Conservation (phyloP, 1,140 invertebrate genomes). For the Galleria mellonella region DNA sequence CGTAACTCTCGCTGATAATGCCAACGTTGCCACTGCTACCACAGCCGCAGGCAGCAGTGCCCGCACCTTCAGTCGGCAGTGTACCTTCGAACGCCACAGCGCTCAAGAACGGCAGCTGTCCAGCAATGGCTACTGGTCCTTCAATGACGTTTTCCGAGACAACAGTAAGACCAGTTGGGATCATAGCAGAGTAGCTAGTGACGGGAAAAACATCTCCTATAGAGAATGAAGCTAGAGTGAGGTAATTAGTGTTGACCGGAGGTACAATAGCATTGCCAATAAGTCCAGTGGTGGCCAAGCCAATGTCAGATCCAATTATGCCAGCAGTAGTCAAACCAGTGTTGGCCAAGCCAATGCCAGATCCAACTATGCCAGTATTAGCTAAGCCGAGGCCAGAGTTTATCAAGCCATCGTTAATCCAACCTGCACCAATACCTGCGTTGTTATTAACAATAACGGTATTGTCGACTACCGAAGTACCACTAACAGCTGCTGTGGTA, state of each 20-base stretch:
- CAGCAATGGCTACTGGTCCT: constrained; percentile 21
- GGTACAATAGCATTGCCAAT: not conserved
- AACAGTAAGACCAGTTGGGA: constrained; percentile 27
- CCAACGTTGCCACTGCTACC: constrained; percentile 22
- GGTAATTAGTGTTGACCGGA: not conserved
- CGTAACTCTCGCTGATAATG: constrained; percentile 20
- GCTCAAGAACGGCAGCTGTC: constrained; percentile 30
- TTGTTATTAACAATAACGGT: constrained; percentile 7
- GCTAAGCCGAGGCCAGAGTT: not conserved
- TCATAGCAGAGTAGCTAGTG: constrained; percentile 22
- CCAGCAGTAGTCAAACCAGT: too few relatives aligned
- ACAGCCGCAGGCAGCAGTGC: constrained; percentile 24
- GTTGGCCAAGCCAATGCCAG: too few relatives aligned
- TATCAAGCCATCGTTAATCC: too few relatives aligned
- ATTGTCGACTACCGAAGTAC: constrained; percentile 21
- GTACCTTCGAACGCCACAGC: constrained; percentile 24
- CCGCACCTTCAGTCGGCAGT: constrained; percentile 25
- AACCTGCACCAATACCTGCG: not conserved
- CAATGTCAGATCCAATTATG: too few relatives aligned
- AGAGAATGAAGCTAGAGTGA: not conserved
- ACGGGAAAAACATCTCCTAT: constrained; percentile 9
- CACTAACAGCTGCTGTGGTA: constrained; percentile 20
- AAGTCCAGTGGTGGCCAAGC: not conserved
- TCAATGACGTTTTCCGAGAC: constrained; percentile 26
- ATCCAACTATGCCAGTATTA: not conserved